A percentile compares a stretch with the other conserved stretches of the same genome.
These are phyloP conservation scores for Dasypus novemcinctus DNA, from an alignment of 2,113 vertebrate genomes.

Conservation along the genomic window DNA sequence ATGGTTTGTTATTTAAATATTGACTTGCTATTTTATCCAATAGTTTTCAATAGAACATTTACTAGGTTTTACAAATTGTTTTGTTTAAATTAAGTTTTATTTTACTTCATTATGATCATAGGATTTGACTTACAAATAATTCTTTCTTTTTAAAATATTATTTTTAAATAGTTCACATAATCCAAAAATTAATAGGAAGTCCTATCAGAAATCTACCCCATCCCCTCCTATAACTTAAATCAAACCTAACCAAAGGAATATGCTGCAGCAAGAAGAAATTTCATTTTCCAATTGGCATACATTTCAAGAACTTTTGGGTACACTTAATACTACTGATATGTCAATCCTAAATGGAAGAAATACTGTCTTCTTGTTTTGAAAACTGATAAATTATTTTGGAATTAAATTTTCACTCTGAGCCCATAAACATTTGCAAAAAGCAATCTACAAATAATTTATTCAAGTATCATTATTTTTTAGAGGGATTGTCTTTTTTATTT, in stretches of 20 bases:
- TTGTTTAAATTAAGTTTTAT: background rate
- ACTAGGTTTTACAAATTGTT: background rate
- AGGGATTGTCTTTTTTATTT: too few relatives aligned
- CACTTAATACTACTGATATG: background rate
- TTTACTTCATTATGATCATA: background rate
- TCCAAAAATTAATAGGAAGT: background rate
- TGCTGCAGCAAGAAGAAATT: background rate
- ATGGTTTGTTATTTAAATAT: background rate
- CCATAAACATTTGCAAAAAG: background rate
- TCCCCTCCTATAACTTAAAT: background rate
- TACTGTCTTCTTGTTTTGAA: background rate
- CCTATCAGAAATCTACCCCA: background rate
- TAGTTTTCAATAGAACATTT: background rate
- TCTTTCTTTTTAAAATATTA: background rate
- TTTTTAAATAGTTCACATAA: background rate
- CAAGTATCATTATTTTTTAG: background rate
- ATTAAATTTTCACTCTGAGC: background rate
- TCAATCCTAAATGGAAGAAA: background rate
- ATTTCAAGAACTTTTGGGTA: background rate
- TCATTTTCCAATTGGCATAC: background rate
- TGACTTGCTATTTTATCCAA: background rate
- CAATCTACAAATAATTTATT: conserved; percentile 33
- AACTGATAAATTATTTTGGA: background rate
- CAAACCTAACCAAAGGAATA: background rate
- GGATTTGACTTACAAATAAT: background rate